Evolutionary conservation across 2,113 vertebrate genomes (phyloP).

Genomic region (Mohoua ochrocephala): DNA sequence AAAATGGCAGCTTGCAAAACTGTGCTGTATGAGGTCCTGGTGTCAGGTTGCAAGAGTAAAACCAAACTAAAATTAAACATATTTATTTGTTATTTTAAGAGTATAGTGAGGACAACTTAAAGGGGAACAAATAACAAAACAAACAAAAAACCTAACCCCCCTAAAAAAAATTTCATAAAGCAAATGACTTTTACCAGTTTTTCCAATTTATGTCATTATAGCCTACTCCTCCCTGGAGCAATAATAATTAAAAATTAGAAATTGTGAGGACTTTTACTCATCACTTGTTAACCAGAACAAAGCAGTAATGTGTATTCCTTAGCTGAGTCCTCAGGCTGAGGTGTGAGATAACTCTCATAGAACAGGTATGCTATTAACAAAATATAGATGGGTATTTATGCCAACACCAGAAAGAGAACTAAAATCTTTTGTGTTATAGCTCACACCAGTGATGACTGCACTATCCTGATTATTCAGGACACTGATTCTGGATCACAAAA

Average conservation of each 20-base stretch:
- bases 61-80: slow-evolving; percentile 1
- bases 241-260: neutral
- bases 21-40: neutral
- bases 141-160: rapidly evolving
- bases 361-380: neutral
- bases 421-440: neutral
- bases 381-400: neutral
- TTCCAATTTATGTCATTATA: slow-evolving; percentile 41
- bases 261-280: slow-evolving; percentile 6
- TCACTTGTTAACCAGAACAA: slow-evolving; percentile 5
- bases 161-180: neutral
- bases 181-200: neutral
- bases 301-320: neutral
- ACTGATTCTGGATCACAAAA: slow-evolving; percentile 8
- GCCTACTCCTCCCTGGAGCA: neutral
- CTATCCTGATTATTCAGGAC: neutral
- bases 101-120: neutral
- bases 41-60: neutral
- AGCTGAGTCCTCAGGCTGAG: neutral
- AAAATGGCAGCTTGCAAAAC: neutral
- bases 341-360: neutral
- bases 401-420: neutral
- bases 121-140: neutral
- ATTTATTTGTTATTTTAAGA: neutral
- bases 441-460: neutral